Evolutionary conservation across 2,888 invertebrate genomes (phyloP), one percentile per base, ranked within the genome.

Genomic region (Polyommatus iphigenia): DNA sequence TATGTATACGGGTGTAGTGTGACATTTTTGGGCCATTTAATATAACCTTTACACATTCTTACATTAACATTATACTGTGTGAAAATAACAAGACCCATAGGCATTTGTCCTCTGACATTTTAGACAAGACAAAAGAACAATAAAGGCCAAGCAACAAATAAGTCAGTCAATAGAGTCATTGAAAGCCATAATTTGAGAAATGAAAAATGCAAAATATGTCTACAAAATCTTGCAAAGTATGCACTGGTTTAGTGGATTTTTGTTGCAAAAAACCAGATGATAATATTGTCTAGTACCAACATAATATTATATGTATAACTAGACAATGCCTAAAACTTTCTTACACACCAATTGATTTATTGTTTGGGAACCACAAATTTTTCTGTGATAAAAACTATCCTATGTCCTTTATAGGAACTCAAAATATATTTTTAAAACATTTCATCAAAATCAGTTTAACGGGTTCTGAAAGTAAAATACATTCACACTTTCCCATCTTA

Each of bases 41-140:
- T 59, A 20, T 67, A 29, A 67, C 67, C 67, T 67, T 67, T 32
- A 32, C 29, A 67, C 32, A 32, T 67, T 29, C 2, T 2, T 32
- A 67, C 29, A 18, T 67, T 67, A 20, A 32, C 10, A 67, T 67
- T 67, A 18, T 67, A 67, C 29, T 7, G 67, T 29, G 29, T 18
- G 67, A 67, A 67, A 67, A 67, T 67, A 67, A 24, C 62, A 62
- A 29, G 15, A 67, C 5, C 29, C 67, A 67, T 67, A 15, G 29
- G 15, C 6, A 32, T 67, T 67, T 67, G 15, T 32, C 15, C 29
- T 67, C 29, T 67, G 67, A 67, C 67, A 67, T 32, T 67, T 32
- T 6, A 32, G 18, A 15, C 29, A 15, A 29, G 29, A 67, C 67
- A 67, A 67, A 67, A 24, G 24, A 62, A 67, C 67, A 67, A 13